Evolutionary conservation across 2,113 vertebrate genomes (phyloP).

Genomic region (Oreochromis spilurus): DNA sequence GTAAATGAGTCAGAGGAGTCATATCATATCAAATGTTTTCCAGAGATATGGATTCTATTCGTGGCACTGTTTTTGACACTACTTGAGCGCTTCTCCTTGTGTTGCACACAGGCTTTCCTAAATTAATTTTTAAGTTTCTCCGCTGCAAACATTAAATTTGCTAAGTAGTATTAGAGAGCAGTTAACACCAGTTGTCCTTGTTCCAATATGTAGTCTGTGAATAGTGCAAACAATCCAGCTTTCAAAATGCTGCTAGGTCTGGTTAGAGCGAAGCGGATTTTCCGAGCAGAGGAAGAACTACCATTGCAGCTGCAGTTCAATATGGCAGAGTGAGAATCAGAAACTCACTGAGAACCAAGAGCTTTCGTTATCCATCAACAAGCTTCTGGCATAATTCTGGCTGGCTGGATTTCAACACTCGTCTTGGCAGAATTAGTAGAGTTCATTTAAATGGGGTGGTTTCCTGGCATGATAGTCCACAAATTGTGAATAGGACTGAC

Average conservation of each 20-base stretch:
- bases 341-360: neutral
- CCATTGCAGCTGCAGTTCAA: neutral
- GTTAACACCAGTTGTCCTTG: neutral
- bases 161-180: neutral
- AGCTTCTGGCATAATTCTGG: neutral
- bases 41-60: neutral
- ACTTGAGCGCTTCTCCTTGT: neutral
- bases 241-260: neutral
- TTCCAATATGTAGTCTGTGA: neutral
- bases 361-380: neutral
- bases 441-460: neutral
- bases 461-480: neutral
- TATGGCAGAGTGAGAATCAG: neutral
- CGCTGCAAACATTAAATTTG: neutral
- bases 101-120: no score
- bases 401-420: neutral
- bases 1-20: neutral
- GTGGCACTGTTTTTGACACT: neutral
- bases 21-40: neutral
- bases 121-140: fast-evolving
- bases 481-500: neutral
- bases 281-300: neutral
- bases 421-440: neutral
- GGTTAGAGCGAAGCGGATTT: neutral
- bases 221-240: neutral